A percentile compares a stretch with the other conserved stretches of the same genome.
Evolutionary conservation across 2,888 invertebrate species (phyloP).

Genomic region (Ceramica pisi): DNA sequence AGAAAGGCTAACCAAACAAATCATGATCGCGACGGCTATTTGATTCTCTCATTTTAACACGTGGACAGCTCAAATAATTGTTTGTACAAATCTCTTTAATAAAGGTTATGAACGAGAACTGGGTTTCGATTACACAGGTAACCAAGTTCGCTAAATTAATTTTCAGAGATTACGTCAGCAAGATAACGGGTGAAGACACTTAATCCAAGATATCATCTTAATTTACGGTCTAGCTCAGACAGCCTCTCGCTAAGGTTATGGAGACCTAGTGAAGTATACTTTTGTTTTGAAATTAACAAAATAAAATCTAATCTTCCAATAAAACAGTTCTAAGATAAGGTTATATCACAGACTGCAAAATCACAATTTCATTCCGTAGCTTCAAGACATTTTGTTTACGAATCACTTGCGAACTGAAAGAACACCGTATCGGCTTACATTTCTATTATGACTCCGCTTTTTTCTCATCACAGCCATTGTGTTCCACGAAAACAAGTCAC

Average conservation of each 20-base stretch:
- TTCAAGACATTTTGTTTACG: conserved; percentile 23
- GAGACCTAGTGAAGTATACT: neutral
- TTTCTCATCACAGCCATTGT: conserved; percentile 71
- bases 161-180: conserved; percentile 35
- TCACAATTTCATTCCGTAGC: conserved; percentile 9
- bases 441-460: conserved; percentile 64
- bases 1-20: conserved; percentile 64
- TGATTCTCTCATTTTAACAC: conserved; percentile 39
- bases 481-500: conserved; percentile 49
- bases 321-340: neutral
- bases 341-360: conserved; percentile 15
- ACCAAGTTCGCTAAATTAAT: conserved; percentile 19
- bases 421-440: conserved; percentile 61
- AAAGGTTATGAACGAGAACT: conserved; percentile 1
- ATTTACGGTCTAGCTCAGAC: conserved; percentile 22
- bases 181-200: conserved; percentile 4
- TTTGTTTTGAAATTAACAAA: neutral
- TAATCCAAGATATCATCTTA: conserved; percentile 40
- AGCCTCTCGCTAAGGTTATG: conserved; percentile 10
- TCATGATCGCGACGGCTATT: conserved; percentile 48
- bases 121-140: conserved; percentile 15
- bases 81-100: conserved; percentile 13
- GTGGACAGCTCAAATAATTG: conserved; percentile 31
- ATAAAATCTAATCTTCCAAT: conserved; percentile 13
- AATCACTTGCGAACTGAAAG: conserved; percentile 9